phyloP scores from a whole-genome alignment of 30 jellyfish, hydroid and myxozoan genomes.

The Aurelia sp. region DNA sequence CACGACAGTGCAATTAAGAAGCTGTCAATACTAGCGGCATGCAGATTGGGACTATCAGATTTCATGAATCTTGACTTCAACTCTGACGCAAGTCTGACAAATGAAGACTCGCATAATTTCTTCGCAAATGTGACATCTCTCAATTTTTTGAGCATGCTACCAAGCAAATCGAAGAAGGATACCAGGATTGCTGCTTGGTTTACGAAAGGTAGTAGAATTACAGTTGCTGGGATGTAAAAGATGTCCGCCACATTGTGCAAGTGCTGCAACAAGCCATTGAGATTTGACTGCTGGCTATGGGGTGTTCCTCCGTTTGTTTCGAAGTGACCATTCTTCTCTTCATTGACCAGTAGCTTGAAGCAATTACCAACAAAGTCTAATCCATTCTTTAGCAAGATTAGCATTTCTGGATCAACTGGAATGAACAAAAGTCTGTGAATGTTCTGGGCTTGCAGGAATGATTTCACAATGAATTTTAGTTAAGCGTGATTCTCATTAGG shows the following conservation, averaged over 20 bases:
- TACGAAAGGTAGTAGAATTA: conserved; percentile 37
- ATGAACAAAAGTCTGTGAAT: neutral
- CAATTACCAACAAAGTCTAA: neutral
- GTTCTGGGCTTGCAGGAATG: no score
- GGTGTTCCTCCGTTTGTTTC: neutral
- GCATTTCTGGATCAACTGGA: conserved; percentile 34
- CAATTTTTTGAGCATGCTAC: conserved; percentile 8
- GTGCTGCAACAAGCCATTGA: neutral
- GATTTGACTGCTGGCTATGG: neutral
- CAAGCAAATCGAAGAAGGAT: conserved; percentile 57
- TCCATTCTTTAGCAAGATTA: neutral
- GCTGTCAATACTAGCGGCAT: conserved; percentile 7
- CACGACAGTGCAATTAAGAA: conserved; percentile 32
- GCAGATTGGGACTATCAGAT: neutral
- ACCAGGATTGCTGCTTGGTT: conserved; percentile 13
- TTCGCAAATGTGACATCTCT: conserved; percentile 50
- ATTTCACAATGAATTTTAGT: no score
- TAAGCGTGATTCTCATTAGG: no score
- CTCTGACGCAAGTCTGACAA: conserved; percentile 65
- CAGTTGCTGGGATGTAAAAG: conserved; percentile 72
- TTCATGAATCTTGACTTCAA: conserved; percentile 25
- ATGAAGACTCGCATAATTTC: conserved; percentile 75
- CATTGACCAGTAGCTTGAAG: neutral
- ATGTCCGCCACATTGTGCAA: conserved; percentile 24
- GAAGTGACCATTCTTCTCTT: neutral